A percentile compares a stretch with the other conserved stretches of the same genome.
Conservation (phyloP, 2,113 vertebrate species). For the Thunnus maccoyii region DNA sequence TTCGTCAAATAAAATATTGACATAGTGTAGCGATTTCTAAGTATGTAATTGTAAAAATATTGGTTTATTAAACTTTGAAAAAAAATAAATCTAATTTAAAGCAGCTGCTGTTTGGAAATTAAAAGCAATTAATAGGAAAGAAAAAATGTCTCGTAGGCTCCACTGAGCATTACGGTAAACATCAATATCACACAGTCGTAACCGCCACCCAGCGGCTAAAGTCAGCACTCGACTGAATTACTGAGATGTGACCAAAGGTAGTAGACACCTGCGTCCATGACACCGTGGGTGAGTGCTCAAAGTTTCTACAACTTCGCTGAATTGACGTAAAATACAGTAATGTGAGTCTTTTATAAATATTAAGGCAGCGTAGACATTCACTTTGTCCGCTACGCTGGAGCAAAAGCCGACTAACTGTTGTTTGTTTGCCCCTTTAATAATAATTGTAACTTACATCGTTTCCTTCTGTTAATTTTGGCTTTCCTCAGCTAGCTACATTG, state of each 20-base stretch:
- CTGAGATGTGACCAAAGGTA: slow-evolving; percentile 36
- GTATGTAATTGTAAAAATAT: too few species aligned
- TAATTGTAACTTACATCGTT: slow-evolving; percentile 4
- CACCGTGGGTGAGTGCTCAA: slow-evolving; percentile 56
- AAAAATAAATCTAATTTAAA: not conserved
- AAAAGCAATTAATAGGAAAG: not conserved
- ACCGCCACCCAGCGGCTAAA: slow-evolving; percentile 57
- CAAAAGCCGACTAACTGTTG: not conserved
- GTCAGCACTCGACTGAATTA: not conserved
- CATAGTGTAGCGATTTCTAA: not conserved
- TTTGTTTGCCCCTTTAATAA: slow-evolving; percentile 27
- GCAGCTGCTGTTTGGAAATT: not conserved
- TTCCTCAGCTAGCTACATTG: not conserved
- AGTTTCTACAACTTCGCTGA: slow-evolving; percentile 10
- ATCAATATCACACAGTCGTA: too few species aligned
- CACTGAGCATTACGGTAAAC: slow-evolving; percentile 63
- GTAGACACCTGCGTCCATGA: slow-evolving; percentile 36
- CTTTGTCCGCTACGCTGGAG: not conserved
- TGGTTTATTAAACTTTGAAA: too few species aligned
- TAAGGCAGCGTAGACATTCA: not conserved
- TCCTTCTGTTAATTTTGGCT: slow-evolving; percentile 10
- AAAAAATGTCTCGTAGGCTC: not conserved
- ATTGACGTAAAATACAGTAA: not conserved
- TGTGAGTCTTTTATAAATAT: not conserved
- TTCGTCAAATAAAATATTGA: not conserved